Conservation (phyloP, 1,140 invertebrate genomes). For the Drosophila cardini region DNA sequence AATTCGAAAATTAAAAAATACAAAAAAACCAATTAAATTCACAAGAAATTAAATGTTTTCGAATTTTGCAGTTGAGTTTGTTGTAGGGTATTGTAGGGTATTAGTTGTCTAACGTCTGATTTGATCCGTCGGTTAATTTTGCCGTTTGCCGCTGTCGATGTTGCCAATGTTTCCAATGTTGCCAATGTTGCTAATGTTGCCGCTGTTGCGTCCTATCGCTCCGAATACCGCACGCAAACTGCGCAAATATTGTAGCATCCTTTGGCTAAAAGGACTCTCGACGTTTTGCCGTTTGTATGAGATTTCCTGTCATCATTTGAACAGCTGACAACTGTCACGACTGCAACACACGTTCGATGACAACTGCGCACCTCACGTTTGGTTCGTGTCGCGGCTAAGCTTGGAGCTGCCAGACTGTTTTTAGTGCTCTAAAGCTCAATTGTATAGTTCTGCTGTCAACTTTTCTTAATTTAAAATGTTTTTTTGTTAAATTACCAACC, state of each 20-base stretch:
- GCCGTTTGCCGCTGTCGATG: constrained; percentile 1
- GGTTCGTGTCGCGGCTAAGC: constrained; percentile 32
- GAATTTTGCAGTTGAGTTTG: neutral
- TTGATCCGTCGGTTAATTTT: constrained; percentile 11
- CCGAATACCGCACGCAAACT: constrained; percentile 79
- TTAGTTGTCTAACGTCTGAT: constrained; percentile 33
- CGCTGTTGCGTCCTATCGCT: constrained; percentile 74
- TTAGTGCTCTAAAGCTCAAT: neutral
- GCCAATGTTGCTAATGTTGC: constrained; percentile 35
- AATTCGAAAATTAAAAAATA: constrained; percentile 3
- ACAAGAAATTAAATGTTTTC: neutral
- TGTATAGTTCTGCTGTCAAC: neutral
- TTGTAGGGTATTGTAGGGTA: neutral
- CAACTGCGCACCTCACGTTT: constrained; percentile 22
- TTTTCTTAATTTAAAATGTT: neutral
- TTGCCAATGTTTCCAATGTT: constrained; percentile 51
- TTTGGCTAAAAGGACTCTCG: constrained; percentile 71
- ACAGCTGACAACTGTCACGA: constrained; percentile 28
- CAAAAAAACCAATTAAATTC: neutral
- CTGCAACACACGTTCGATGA: neutral
- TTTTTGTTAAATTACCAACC: neutral
- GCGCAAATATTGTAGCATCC: constrained; percentile 75
- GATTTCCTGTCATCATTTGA: constrained; percentile 15
- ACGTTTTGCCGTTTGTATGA: constrained; percentile 14
- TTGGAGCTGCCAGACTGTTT: constrained; percentile 7